These are phyloP conservation scores for Isichthys henryi DNA, from an alignment of 2,113 vertebrate species.

Conservation along the genomic window DNA sequence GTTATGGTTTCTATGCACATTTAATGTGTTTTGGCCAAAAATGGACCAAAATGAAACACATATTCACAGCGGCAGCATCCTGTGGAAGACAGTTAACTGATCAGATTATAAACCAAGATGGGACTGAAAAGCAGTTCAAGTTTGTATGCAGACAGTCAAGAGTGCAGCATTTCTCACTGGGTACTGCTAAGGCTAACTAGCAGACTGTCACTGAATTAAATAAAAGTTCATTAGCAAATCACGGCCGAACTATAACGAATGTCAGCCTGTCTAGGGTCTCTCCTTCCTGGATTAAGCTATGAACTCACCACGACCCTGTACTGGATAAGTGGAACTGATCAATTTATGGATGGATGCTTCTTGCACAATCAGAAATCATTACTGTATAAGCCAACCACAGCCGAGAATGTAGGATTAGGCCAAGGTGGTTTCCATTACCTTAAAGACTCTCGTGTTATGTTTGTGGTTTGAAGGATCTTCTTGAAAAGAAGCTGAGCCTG, in stretches of 20 bases:
- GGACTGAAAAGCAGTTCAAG: too few species aligned
- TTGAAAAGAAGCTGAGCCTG: slow-evolving; percentile 77
- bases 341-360: not conserved
- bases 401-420: not conserved
- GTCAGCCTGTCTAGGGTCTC: not conserved
- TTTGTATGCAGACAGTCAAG: not conserved
- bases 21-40: not conserved
- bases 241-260: not conserved
- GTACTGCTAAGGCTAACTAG: too few species aligned
- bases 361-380: not conserved
- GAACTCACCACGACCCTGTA: not conserved
- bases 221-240: not conserved
- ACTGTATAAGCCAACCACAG: not conserved
- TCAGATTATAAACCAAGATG: not conserved
- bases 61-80: not conserved
- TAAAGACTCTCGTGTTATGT: slow-evolving; percentile 54
- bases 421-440: slow-evolving; percentile 56
- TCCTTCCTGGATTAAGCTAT: not conserved
- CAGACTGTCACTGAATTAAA: not conserved
- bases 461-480: slow-evolving; percentile 56
- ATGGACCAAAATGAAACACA: not conserved
- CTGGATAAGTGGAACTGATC: not conserved
- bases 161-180: not conserved
- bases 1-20: not conserved
- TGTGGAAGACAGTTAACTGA: not conserved